These are phyloP conservation scores for Tenebrosternarchus preto DNA, from an alignment of 2,113 vertebrate species.

Conservation along the genomic window DNA sequence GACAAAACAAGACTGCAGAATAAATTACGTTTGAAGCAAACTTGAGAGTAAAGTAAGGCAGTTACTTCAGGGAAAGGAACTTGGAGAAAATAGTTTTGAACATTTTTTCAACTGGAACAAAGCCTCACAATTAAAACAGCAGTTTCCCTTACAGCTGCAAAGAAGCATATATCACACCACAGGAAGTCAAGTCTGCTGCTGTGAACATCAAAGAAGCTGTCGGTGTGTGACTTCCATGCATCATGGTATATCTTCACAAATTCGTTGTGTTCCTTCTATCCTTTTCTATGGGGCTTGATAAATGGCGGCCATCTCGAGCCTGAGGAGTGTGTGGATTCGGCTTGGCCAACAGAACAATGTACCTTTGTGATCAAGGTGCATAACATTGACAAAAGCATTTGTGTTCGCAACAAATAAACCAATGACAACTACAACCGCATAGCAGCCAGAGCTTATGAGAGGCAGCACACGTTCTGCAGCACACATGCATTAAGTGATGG, in stretches of 20 bases:
- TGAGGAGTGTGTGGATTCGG: too few species aligned
- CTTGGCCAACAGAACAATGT: too few species aligned
- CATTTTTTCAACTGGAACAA: neutral
- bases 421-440: too few species aligned
- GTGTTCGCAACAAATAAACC: too few species aligned
- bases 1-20: neutral
- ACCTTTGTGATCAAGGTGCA: too few species aligned
- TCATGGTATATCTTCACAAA: conserved; percentile 22
- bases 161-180: conserved; percentile 29
- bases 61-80: neutral
- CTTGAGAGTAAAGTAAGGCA: conserved; percentile 5
- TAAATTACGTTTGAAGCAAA: conserved; percentile 5
- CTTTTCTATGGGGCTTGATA: neutral
- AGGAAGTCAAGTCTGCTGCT: conserved; percentile 44
- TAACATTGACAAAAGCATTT: too few species aligned
- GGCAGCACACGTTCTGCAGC: too few species aligned
- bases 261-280: neutral
- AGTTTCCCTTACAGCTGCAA: conserved; percentile 15
- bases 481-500: too few species aligned
- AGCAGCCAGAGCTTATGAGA: too few species aligned
- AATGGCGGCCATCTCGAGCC: neutral
- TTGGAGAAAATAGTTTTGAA: neutral
- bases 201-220: conserved; percentile 42
- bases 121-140: neutral
- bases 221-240: conserved; percentile 27